Conservation (phyloP, 2,113 vertebrate species). For the Hemiscyllium ocellatum region DNA sequence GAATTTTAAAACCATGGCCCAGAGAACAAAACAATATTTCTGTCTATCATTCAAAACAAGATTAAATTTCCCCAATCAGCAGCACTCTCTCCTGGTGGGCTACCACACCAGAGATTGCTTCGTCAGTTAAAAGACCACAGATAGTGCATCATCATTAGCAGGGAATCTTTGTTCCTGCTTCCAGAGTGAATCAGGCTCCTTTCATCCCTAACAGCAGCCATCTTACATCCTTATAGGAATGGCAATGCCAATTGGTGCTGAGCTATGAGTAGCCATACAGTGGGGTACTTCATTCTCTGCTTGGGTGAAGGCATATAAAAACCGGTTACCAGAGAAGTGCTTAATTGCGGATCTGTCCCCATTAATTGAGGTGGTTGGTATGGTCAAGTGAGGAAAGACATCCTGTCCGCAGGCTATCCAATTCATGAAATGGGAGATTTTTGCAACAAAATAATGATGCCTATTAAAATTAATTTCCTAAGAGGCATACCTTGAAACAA, state of each 20-base stretch:
- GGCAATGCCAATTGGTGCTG: not conserved
- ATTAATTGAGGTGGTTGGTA: not conserved
- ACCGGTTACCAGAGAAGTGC: not conserved
- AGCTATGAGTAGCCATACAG: not conserved
- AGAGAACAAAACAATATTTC: not conserved
- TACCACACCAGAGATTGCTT: not conserved
- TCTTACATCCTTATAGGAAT: not conserved
- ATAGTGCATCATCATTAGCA: not conserved
- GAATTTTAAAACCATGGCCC: too few relatives aligned
- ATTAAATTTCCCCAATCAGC: not conserved
- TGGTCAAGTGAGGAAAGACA: not conserved
- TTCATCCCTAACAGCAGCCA: not conserved
- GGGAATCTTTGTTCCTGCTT: not conserved
- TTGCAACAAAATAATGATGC: not conserved
- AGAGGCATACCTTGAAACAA: not conserved
- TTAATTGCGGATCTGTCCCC: not conserved
- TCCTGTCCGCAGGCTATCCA: not conserved
- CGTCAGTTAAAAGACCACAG: not conserved
- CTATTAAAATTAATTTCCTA: not conserved
- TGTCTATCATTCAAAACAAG: not conserved
- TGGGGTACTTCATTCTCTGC: not conserved
- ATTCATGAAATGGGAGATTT: not conserved
- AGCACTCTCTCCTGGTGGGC: too few relatives aligned
- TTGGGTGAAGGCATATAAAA: not conserved
- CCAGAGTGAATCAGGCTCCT: not conserved